A percentile compares a stretch with the other conserved stretches of the same genome.
These are phyloP conservation scores for Ganaspis sp. DNA, from an alignment of 1,140 invertebrate genomes.

Conservation along the genomic window DNA sequence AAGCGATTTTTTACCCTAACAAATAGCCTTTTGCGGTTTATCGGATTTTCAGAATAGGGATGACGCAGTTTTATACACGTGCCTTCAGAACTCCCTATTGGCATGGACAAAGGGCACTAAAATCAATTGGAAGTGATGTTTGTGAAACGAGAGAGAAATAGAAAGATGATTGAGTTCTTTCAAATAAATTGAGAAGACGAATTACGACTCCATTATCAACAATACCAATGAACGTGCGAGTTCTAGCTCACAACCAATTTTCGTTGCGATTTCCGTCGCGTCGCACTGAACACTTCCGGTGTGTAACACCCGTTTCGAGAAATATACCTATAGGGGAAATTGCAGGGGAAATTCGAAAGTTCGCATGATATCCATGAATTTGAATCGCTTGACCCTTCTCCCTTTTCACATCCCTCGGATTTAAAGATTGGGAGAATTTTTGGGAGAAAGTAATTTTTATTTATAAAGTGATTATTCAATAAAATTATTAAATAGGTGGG, in stretches of 20 bases:
- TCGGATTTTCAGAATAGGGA: constrained; percentile 63
- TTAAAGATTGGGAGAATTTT: not conserved
- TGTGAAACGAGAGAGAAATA: constrained; percentile 37
- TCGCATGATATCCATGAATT: constrained; percentile 52
- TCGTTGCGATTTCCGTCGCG: constrained; percentile 58
- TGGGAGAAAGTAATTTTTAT: not conserved
- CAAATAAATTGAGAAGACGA: too few species aligned
- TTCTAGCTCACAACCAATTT: constrained; percentile 54
- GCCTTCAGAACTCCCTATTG: not conserved
- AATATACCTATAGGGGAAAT: constrained; percentile 63
- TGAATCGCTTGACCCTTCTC: constrained; percentile 48
- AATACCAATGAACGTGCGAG: constrained; percentile 48
- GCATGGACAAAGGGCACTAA: not conserved
- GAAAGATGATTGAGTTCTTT: not conserved
- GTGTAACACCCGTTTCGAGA: constrained; percentile 47
- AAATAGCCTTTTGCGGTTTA: constrained; percentile 75
- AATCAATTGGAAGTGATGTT: not conserved
- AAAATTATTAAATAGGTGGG: too few species aligned
- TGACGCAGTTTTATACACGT: constrained; percentile 57
- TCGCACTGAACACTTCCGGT: constrained; percentile 51
- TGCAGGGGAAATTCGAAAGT: constrained; percentile 70
- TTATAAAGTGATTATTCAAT: too few species aligned
- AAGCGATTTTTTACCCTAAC: constrained; percentile 73
- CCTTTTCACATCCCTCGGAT: constrained; percentile 32
- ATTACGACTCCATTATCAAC: constrained; percentile 39